phyloP scores from a whole-genome alignment of 1,140 invertebrate genomes.

The Drosophila rufa region DNA sequence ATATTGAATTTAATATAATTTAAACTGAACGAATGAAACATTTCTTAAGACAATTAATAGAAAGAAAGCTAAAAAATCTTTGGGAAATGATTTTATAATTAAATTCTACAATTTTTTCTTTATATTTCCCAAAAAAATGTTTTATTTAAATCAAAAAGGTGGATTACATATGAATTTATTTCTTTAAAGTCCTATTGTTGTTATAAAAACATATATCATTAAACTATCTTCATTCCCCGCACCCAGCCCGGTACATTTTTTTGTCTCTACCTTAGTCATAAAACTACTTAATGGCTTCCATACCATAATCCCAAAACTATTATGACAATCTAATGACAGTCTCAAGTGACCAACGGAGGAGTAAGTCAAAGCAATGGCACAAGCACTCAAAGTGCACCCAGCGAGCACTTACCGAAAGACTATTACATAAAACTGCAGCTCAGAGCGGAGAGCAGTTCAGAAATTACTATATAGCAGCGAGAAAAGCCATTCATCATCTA shows the following conservation, averaged over 20 bases:
- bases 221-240: not conserved
- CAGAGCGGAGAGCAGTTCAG: constrained; percentile 17
- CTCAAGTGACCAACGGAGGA: constrained; percentile 33
- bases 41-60: too few species aligned
- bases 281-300: not conserved
- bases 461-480: constrained; percentile 31
- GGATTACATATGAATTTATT: too few species aligned
- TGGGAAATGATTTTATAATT: not conserved
- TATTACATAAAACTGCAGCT: constrained; percentile 50
- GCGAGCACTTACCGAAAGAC: constrained; percentile 24
- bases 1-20: too few species aligned
- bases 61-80: too few species aligned
- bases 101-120: not conserved
- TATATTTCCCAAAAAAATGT: too few species aligned
- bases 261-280: not conserved
- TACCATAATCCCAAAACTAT: constrained; percentile 12
- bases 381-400: constrained; percentile 12
- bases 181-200: too few species aligned
- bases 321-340: constrained; percentile 52
- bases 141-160: too few species aligned
- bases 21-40: too few species aligned
- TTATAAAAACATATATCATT: too few species aligned
- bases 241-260: not conserved
- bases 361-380: constrained; percentile 28
- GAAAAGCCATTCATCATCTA: constrained; percentile 64